A percentile compares a stretch with the other conserved stretches of the same genome.
Conservation (phyloP, 2,113 vertebrate genomes). For the Ctenodactylus gundi region DNA sequence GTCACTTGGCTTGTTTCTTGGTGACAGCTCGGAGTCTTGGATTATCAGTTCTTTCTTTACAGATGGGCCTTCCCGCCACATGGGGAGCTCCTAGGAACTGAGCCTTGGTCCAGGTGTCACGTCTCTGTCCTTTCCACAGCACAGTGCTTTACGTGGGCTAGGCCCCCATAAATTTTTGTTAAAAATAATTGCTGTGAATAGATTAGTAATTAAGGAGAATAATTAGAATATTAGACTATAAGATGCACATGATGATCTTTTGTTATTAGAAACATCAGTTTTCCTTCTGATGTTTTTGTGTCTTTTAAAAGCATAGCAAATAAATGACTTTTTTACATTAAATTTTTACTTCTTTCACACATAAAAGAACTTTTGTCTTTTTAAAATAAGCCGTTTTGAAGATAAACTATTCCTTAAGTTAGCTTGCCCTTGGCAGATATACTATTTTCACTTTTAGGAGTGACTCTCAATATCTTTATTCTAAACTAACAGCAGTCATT, state of each 20-base stretch:
- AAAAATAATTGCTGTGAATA: conserved; percentile 32
- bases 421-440: background rate
- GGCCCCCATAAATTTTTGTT: conserved; percentile 43
- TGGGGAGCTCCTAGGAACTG: background rate
- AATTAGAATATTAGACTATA: conserved; percentile 55
- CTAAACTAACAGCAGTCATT: conserved; percentile 53
- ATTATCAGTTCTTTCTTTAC: background rate
- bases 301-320: background rate
- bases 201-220: conserved; percentile 51
- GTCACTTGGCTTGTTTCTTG: background rate
- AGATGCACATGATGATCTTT: conserved; percentile 21
- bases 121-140: background rate
- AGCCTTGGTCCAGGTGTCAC: background rate
- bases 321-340: conserved; percentile 11
- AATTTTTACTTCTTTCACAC: conserved; percentile 21
- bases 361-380: conserved; percentile 46
- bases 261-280: conserved; percentile 35
- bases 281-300: conserved; percentile 21
- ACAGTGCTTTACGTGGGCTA: background rate
- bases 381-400: conserved; percentile 57
- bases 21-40: background rate
- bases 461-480: conserved; percentile 60
- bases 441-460: conserved; percentile 36
- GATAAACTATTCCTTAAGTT: conserved; percentile 52
- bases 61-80: fast-evolving